Percentiles rank a stretch among this genome's conserved stretches.
These are phyloP conservation scores for cattle (Bos taurus) DNA, from an alignment of 2,113 vertebrate genomes.

Conservation along the genomic window DNA sequence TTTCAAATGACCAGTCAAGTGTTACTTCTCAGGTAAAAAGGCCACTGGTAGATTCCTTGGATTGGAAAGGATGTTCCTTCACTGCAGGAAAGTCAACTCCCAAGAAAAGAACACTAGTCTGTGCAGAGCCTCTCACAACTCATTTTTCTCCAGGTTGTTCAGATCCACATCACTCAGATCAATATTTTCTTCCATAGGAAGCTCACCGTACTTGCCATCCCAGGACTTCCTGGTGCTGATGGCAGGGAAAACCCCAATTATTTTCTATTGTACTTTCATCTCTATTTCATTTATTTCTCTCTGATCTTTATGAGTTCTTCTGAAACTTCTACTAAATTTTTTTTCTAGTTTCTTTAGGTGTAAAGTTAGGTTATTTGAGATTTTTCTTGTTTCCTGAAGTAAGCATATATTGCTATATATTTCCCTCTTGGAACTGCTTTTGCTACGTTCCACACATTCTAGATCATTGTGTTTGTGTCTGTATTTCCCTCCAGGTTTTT, in stretches of 20 bases:
- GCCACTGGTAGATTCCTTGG: slow-evolving; percentile 64
- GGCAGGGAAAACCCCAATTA: slow-evolving; percentile 87
- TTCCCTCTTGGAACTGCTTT: too few relatives aligned
- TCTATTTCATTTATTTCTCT: background rate
- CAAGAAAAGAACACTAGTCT: slow-evolving; percentile 68
- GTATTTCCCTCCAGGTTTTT: too few relatives aligned
- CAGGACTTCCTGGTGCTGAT: slow-evolving; percentile 88
- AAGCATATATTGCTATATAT: background rate
- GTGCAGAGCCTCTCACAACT: slow-evolving; percentile 82
- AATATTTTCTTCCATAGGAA: slow-evolving; percentile 93
- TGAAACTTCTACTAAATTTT: background rate
- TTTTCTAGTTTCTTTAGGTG: background rate
- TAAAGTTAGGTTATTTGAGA: background rate
- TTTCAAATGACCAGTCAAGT: slow-evolving; percentile 48
- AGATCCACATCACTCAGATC: slow-evolving; percentile 95
- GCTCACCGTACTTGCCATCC: slow-evolving; percentile 95
- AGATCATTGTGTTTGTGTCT: too few relatives aligned
- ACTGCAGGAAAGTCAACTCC: slow-evolving; percentile 64
- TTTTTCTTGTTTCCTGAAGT: background rate
- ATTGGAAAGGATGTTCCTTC: slow-evolving; percentile 51
- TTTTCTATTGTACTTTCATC: background rate
- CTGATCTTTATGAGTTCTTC: background rate
- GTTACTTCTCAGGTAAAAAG: slow-evolving; percentile 71
- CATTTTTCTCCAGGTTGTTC: slow-evolving; percentile 86
- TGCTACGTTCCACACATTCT: too few relatives aligned